Evolutionary conservation across 2,888 invertebrate species (phyloP), one percentile per base, ranked within the genome.

Genomic region (Serripes groenlandicus): DNA sequence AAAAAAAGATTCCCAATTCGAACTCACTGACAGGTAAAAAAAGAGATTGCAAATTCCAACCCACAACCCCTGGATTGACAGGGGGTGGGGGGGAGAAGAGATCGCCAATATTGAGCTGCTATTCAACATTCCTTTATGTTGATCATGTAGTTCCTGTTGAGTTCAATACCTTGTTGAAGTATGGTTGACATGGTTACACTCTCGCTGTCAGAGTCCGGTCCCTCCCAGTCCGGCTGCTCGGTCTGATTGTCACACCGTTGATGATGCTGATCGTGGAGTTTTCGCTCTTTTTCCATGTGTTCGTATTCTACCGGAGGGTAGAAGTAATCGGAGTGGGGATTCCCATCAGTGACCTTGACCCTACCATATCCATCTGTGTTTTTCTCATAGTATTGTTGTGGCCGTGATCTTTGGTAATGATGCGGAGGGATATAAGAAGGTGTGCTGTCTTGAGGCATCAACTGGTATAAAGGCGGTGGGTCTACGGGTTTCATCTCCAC

Each of bases 131-230:
- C 66, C 23, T 42, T 66, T 26, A 66, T 26, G 7, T 35, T 42
- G 5, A 23, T 28, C 66, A 66, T 66, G 18, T 66, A 66, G 42
- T 42, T 35, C 28, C 28, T 23, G 23, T 66, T 66, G 15, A 66
- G 23, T 28, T 66, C 66, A 18, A 26, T 26, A 28, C 26, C 35
- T 66, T 66, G 66, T 66, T 66, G 37, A 34, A 66, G 26, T 15
- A 66, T 42, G 34, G 66, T 42, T 21, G 66, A 66, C 66, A 66
- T 66, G 7, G 66, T 42, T 7, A 66, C 66, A 42, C 66, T 66
- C 15, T 66, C 66, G 11, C n/a, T 66, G 66, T 66, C 66, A 1
- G 66, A 66, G 9, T 66, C 66, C 18, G 66, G 66, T n/a, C n/a
- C 66, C 26, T 66, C 66, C 66, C 66, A 66, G 1, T 66, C 66